Percentiles rank a stretch among this genome's conserved stretches.
Evolutionary conservation across 1,140 invertebrate genomes (phyloP).

Genomic region (Pseudomyrmex flavicornis): DNA sequence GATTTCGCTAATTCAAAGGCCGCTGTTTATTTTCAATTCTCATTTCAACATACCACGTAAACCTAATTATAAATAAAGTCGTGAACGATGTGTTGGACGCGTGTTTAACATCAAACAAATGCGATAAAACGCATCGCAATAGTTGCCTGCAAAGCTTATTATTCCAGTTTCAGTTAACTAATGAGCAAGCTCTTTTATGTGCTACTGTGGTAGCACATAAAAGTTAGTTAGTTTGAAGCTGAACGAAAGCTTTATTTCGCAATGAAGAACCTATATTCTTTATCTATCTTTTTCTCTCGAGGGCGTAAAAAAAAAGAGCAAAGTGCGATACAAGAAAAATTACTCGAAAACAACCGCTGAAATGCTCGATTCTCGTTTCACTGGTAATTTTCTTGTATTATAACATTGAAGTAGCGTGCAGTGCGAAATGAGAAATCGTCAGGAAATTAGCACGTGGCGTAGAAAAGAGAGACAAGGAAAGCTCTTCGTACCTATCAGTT

Average conservation of each 20-base stretch:
- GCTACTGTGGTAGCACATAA: background rate
- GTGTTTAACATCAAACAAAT: slow-evolving; percentile 6
- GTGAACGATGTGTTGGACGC: background rate
- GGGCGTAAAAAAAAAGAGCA: background rate
- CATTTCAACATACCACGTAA: background rate
- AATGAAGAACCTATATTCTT: slow-evolving; percentile 18
- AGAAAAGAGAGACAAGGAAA: background rate
- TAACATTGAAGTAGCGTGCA: background rate
- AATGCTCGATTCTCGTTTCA: slow-evolving; percentile 26
- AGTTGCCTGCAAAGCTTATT: slow-evolving; percentile 16
- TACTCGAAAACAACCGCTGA: slow-evolving; percentile 16
- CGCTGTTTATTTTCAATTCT: slow-evolving; percentile 28
- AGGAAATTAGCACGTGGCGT: slow-evolving; percentile 23
- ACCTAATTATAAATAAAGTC: slow-evolving; percentile 46
- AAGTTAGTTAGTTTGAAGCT: slow-evolving; percentile 6
- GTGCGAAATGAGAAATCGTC: slow-evolving; percentile 25
- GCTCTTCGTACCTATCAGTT: slow-evolving; percentile 3
- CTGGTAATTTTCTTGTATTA: slow-evolving; percentile 30
- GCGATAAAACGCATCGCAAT: slow-evolving; percentile 24
- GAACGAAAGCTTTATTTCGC: slow-evolving; percentile 31
- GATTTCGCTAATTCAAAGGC: slow-evolving; percentile 49
- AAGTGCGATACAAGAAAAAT: slow-evolving; percentile 26
- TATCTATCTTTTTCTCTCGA: slow-evolving; percentile 6
- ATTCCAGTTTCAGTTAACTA: slow-evolving; percentile 42
- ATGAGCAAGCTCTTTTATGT: slow-evolving; percentile 33